Evolutionary conservation across 2,888 invertebrate species (phyloP), one percentile per base, ranked within the genome.

Genomic region (Calameuta pallipes): DNA sequence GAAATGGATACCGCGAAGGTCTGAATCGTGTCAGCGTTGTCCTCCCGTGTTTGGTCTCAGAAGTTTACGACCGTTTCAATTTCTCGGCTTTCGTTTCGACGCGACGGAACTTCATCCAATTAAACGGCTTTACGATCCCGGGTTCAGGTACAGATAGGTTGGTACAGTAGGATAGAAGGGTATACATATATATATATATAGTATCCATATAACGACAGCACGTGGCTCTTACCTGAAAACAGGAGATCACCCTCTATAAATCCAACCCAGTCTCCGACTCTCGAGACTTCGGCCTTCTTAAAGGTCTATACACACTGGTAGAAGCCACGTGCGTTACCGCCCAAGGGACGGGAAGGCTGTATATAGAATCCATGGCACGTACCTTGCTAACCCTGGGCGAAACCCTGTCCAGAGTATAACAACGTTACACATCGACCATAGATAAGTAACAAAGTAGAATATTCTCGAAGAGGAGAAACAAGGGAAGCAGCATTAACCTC

Each of bases 51-150:
- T 56, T 23, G 56, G 41, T 23, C 31, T 71, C 11, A 11, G 82
- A 77, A 82, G 80, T 87, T 87, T 85, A 86, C 84, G 84, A 84
- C 78, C 81, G 78, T 80, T 81, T 82, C 83, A 81, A 82, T 85
- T 84, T 83, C 85, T 83, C 82, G 81, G 83, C 82, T 83, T 83
- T 80, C 79, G 75, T 78, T 78, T 79, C 79, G 37, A 74, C 76
- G 78, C 77, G 73, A 70, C 75, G 75, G 76, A 82, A 82, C 78
- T 82, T 88, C 86, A 86, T 89, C 85, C 87, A 87, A 88, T 88
- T 88, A 87, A 87, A 83, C 82, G 86, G 85, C 85, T 88, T 87
- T 87, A 87, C 86, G 87, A 88, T 83, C 84, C 80, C 75, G 81
- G 75, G 80, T 56, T 9, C 23, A 56, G 56, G 23, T 56, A 56